Evolutionary conservation across 2,113 vertebrate species (phyloP).

Genomic region (Entosphenus tridentatus): DNA sequence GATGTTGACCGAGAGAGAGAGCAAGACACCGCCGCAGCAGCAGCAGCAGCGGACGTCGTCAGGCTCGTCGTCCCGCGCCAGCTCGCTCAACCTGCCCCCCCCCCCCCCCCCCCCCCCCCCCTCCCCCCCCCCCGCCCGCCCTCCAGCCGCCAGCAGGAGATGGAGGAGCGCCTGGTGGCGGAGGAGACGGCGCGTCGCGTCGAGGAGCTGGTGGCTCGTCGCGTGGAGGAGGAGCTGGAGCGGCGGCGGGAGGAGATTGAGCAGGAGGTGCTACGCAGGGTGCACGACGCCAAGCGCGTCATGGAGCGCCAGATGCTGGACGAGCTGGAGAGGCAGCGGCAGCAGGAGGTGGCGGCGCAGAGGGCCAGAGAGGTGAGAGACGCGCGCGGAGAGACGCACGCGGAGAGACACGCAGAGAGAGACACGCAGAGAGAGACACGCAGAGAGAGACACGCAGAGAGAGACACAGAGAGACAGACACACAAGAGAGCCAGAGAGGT

Average conservation of each 20-base stretch:
- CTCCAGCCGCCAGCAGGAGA: constrained; percentile 68
- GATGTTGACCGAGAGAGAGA: too few relatives aligned
- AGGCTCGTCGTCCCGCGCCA: background rate
- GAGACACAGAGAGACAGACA: constrained; percentile 25
- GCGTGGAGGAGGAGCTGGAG: constrained; percentile 91
- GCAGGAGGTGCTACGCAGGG: constrained; percentile 77
- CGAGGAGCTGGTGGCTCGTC: constrained; percentile 85
- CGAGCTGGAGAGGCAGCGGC: constrained; percentile 95
- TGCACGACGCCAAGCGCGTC: constrained; percentile 97
- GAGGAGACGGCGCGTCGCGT: constrained; percentile 94
- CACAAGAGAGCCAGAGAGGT: constrained; percentile 99
- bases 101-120: background rate
- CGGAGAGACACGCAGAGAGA: too few relatives aligned
- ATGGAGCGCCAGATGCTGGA: constrained; percentile 99
- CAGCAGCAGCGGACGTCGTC: too few relatives aligned
- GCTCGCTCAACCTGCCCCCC: background rate
- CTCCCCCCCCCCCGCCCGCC: background rate
- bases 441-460: constrained; percentile 88
- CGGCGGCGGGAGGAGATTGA: constrained; percentile 97
- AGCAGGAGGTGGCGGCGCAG: constrained; percentile 86
- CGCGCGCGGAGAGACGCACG: too few relatives aligned
- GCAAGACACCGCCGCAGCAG: too few relatives aligned
- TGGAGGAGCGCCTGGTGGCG: constrained; percentile 95
- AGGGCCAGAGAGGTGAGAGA: constrained; percentile 99
- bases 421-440: constrained; percentile 95